These are phyloP conservation scores for Ennomos erosarius DNA, from an alignment of 2,888 invertebrate genomes.

Conservation along the genomic window DNA sequence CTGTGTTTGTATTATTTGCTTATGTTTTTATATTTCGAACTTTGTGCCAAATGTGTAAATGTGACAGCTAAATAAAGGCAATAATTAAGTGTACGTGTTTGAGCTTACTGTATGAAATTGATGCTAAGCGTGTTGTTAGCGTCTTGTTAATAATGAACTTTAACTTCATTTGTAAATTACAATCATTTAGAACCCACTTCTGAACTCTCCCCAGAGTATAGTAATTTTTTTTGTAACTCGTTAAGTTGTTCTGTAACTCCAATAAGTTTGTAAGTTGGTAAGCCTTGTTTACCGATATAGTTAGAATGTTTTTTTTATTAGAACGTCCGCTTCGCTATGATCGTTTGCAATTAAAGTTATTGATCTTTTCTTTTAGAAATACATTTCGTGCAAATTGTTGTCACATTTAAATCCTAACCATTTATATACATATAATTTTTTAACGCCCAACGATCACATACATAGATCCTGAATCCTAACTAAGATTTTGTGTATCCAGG, in stretches of 20 bases:
- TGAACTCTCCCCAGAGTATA: too few species aligned
- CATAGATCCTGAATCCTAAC: too few species aligned
- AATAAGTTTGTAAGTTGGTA: too few species aligned
- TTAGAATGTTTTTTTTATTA: too few species aligned
- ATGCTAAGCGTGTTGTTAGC: constrained; percentile 35
- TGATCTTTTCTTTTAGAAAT: background rate
- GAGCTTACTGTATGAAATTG: constrained; percentile 37
- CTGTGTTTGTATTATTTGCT: constrained; percentile 54
- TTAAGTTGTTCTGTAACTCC: too few species aligned
- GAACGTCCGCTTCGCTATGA: too few species aligned
- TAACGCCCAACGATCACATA: too few species aligned
- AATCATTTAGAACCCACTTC: too few species aligned
- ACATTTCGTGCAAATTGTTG: background rate
- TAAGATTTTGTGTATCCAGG: too few species aligned
- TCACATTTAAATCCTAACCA: constrained; percentile 3
- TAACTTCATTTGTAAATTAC: background rate
- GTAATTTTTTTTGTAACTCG: too few species aligned
- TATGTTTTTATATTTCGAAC: constrained; percentile 56
- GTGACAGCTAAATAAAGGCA: constrained; percentile 64
- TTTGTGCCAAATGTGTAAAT: constrained; percentile 74
- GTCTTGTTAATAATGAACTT: constrained; percentile 22
- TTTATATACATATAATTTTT: too few species aligned
- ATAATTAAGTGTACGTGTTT: constrained; percentile 47
- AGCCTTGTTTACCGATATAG: too few species aligned
- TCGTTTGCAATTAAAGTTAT: background rate